These are phyloP conservation scores for Noctua janthina DNA, from an alignment of 2,888 invertebrate species.

Conservation along the genomic window DNA sequence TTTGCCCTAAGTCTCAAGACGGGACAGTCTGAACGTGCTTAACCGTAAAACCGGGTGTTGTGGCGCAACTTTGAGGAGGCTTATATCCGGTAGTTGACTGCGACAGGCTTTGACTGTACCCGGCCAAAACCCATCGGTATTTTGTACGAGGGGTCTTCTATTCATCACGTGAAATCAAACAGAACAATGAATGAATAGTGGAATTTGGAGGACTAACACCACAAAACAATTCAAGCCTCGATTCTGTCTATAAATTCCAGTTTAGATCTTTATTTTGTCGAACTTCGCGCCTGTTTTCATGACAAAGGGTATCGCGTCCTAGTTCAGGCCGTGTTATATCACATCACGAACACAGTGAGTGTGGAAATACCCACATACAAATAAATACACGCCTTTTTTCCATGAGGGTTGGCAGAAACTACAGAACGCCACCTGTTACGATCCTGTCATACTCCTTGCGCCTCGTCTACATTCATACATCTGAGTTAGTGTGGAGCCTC, in stretches of 20 bases:
- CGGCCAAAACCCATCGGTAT: background rate
- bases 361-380: background rate
- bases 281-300: background rate
- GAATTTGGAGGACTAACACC: background rate
- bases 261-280: background rate
- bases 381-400: background rate
- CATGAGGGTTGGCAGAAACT: background rate
- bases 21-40: background rate
- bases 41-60: background rate
- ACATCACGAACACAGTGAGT: background rate
- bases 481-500: background rate
- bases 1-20: background rate
- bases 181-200: background rate
- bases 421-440: background rate
- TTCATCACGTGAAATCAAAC: slow-evolving; percentile 1
- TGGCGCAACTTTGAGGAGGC: background rate
- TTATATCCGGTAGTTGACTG: background rate
- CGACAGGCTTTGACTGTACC: background rate
- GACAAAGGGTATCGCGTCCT: background rate
- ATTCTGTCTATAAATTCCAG: background rate
- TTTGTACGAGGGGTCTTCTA: background rate
- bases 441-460: background rate
- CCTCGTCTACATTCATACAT: background rate
- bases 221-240: background rate
- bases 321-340: background rate